phyloP scores from a whole-genome alignment of 1,140 invertebrate species.

The Drosophila athabasca region DNA sequence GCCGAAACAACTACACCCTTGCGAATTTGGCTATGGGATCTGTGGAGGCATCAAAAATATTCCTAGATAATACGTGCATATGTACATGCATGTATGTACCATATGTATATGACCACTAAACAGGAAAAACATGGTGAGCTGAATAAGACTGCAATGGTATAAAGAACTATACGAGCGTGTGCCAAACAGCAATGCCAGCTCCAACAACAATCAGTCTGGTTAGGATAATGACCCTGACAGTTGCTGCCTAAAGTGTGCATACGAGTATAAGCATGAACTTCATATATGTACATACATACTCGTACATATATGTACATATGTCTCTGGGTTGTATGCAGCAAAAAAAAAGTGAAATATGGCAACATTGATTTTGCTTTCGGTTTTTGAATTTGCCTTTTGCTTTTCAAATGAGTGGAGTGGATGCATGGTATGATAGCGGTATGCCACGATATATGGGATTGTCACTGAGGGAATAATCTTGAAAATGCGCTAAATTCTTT shows the following conservation, averaged over 20 bases:
- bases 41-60: too few relatives aligned
- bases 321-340: constrained; percentile 1
- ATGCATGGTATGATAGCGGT: not conserved
- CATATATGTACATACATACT: constrained; percentile 4
- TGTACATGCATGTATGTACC: too few relatives aligned
- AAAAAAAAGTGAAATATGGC: constrained; percentile 57
- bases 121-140: too few relatives aligned
- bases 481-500: too few relatives aligned
- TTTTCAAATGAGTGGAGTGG: not conserved
- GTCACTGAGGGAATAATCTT: not conserved
- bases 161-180: constrained; percentile 23
- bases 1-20: too few relatives aligned
- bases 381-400: constrained; percentile 7
- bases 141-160: constrained; percentile 1
- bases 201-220: constrained; percentile 21
- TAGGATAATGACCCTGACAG: too few relatives aligned
- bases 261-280: constrained; percentile 11
- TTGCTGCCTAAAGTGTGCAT: constrained; percentile 45
- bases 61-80: too few relatives aligned
- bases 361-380: constrained; percentile 43
- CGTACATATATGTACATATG: too few relatives aligned
- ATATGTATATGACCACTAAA: too few relatives aligned
- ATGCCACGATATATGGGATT: not conserved
- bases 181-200: constrained; percentile 23
- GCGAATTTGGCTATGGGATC: too few relatives aligned